Base-by-base conservation (phyloP, 2,888 invertebrate genomes). In the Dinocampus coccinellae region DNA sequence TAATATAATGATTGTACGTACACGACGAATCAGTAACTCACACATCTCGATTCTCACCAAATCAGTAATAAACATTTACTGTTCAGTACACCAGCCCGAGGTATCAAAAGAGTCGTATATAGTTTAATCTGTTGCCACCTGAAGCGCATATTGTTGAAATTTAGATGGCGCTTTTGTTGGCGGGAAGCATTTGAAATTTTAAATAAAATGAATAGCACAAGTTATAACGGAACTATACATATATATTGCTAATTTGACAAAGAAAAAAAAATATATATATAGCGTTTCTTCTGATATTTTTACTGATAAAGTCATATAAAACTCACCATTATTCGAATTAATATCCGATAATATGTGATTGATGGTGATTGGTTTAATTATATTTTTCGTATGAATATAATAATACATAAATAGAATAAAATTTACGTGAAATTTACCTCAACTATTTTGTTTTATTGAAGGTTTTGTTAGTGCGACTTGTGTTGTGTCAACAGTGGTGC, bases 41-140 rank as follows among this genome's bases (percentile, higher is more conserved):
- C 47, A 47, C 47, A 47, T 22, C 71, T 73, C 73, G 70, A 72
- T 73, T 76, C 75, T 76, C 77, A 73, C 73, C 75, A 79, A 81
- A 78, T 80, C 77, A 76, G 80, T 80, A 81, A 81, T 80, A 81
- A 79, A 80, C 78, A 82, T 75, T 74, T 16, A 52, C n/a, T n/a
- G n/a, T n/a, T n/a, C n/a, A n/a, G n/a, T n/a, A n/a, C n/a, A n/a
- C n/a, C n/a, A n/a, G n/a, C n/a, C n/a, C n/a, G n/a, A n/a, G n/a
- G 7, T 11, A 11, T 36, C 36, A 11, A 24, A 24, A 55, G 22
- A 20, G 26, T 10, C 11, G 26, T 57, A 24, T 58, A 58, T 62
- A 61, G 36, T 61, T 61, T 61, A n/a, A 29, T 57, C 11, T n/a
- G 11, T 13, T 57, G 57, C 57, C 29, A 29, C 29, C 29, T 57